phyloP scores from a whole-genome alignment of 1,140 invertebrate genomes.

The Apis florea region DNA sequence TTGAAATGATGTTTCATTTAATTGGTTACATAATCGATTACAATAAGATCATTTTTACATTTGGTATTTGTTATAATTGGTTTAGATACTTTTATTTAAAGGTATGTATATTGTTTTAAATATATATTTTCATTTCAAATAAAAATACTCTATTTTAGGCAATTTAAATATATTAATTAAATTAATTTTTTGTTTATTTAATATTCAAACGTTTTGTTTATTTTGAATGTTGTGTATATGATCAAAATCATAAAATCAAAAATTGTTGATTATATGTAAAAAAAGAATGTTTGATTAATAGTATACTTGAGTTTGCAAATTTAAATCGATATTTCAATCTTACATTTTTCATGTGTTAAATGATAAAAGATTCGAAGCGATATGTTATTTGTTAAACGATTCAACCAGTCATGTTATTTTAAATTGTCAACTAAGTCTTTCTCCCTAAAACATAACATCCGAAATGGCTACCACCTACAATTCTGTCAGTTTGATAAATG shows the following conservation, averaged over 20 bases:
- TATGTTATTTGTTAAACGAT: neutral
- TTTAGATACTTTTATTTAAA: too few relatives aligned
- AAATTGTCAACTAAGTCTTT: constrained; percentile 5
- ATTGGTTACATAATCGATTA: too few relatives aligned
- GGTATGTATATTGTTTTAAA: too few relatives aligned
- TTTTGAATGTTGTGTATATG: neutral
- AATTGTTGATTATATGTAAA: neutral
- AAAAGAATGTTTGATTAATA: neutral
- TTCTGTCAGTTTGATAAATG: constrained; percentile 14
- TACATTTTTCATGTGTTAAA: neutral
- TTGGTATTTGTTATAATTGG: too few relatives aligned
- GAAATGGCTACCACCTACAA: constrained; percentile 20
- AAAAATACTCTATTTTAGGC: too few relatives aligned
- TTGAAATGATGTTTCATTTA: too few relatives aligned
- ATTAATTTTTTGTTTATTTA: too few relatives aligned
- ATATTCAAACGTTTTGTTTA: too few relatives aligned
- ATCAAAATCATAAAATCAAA: neutral
- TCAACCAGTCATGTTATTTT: neutral
- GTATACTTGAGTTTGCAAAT: neutral
- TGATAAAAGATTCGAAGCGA: neutral
- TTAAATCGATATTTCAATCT: too few relatives aligned
- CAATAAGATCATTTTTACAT: too few relatives aligned
- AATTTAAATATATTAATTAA: too few relatives aligned
- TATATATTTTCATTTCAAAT: too few relatives aligned
- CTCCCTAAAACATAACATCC: neutral